A percentile compares a stretch with the other conserved stretches of the same genome.
phyloP scores from a whole-genome alignment of 2,888 invertebrate species.

The Patella pellucida region DNA sequence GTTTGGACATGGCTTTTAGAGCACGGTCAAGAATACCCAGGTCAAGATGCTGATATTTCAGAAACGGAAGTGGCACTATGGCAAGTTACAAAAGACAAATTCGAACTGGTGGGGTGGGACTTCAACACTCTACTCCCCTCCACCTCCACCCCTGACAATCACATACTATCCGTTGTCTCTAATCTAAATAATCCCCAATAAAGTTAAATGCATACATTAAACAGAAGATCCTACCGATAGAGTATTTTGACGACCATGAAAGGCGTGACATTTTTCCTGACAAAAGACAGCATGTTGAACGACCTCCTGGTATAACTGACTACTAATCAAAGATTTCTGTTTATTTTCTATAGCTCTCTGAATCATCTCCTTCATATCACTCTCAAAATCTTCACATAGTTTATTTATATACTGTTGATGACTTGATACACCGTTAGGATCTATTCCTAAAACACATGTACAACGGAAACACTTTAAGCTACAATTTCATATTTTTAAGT shows the following conservation, averaged over 20 bases:
- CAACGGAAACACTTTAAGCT: not conserved
- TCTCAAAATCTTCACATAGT: constrained; percentile 79
- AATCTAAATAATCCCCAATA: too few relatives aligned
- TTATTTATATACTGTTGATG: constrained; percentile 78
- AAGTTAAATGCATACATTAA: not conserved
- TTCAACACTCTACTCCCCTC: too few relatives aligned
- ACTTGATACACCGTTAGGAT: constrained; percentile 73
- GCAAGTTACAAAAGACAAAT: too few relatives aligned
- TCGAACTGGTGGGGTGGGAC: too few relatives aligned
- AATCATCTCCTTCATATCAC: constrained; percentile 79
- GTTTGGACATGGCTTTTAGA: too few relatives aligned
- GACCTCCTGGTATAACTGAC: constrained; percentile 77
- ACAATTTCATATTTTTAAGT: too few relatives aligned
- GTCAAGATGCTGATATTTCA: too few relatives aligned
- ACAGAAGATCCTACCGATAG: constrained; percentile 71
- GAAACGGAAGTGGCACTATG: too few relatives aligned
- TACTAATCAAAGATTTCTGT: constrained; percentile 75
- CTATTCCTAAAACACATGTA: constrained; percentile 67
- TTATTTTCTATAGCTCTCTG: constrained; percentile 71
- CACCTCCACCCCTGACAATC: too few relatives aligned
- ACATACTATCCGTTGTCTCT: too few relatives aligned
- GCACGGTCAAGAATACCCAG: too few relatives aligned
- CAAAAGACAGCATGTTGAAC: constrained; percentile 82
- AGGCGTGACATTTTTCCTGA: constrained; percentile 80
- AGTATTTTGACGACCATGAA: constrained; percentile 80